Base-by-base conservation (phyloP, 1,140 invertebrate genomes). In the Plutomurus gul region DNA sequence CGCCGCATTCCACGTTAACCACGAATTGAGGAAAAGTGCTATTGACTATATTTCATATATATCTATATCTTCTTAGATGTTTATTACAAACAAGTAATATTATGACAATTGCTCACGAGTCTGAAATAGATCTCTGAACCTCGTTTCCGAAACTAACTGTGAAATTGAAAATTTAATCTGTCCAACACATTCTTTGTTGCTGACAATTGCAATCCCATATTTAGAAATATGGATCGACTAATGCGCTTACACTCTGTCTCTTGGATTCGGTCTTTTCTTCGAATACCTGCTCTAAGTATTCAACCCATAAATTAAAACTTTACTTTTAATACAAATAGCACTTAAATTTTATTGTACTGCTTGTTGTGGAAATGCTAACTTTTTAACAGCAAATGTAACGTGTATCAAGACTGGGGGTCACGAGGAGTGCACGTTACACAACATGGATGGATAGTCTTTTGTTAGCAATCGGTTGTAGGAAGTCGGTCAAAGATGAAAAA, bases 261-360 rank as follows among this genome's bases (percentile, higher is more conserved):
- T 39, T 74, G 77, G 77, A 51, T 78, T 22, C 39, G 77, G 22
- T 51, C 70, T 18, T 25, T 78, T 37, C 79, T 70, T 39, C 60
- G 65, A 71, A 33, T 49, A 71, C 40, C 36, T 13, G 30, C 56
- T 72, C 39, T 37, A 72, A 72, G 70, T 72, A 72, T 72, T 72
- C 18, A 40, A 72, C 22, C 7, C 39, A 43, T 25, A 18, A 40
- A 71, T 33, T 33, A 16, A 65, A 30, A 49, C 20, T 25, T 1
- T 11, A 13, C 18, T 25, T 51, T 22, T n/a, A 22, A 2, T 11
- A 51, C 6, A 7, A 1, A 18, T 18, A 18, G n/a, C 13, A 46
- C 20, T 46, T 46, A 5, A n/a, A 6, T 47, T 18, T 47, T n/a
- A n/a, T n/a, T n/a, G n/a, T n/a, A n/a, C n/a, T n/a, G n/a, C n/a